A percentile compares a stretch with the other conserved stretches of the same genome.
Evolutionary conservation across 2,888 invertebrate species (phyloP).

Genomic region (Scrobipalpa atriplicella): DNA sequence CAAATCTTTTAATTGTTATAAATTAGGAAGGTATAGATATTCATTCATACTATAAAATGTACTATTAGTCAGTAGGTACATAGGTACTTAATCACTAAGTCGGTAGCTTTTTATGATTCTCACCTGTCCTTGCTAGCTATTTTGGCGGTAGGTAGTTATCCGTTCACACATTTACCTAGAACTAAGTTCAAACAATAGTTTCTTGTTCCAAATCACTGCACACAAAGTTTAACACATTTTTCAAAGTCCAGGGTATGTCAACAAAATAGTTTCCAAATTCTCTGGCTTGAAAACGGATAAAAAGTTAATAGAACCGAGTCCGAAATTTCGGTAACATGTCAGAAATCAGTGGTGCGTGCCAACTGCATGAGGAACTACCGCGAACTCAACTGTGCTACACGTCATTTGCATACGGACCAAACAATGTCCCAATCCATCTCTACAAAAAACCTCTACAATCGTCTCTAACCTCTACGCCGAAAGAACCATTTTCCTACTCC

Average conservation of each 20-base stretch:
- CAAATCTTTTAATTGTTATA: too few relatives aligned
- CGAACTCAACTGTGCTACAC: constrained; percentile 75
- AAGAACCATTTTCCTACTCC: constrained; percentile 50
- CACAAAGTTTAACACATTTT: constrained; percentile 26
- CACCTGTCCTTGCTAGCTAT: constrained; percentile 56
- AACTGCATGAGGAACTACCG: constrained; percentile 76
- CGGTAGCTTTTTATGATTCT: constrained; percentile 31
- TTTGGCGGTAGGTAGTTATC: constrained; percentile 56
- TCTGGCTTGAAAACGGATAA: background rate
- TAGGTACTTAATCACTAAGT: background rate
- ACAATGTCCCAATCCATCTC: constrained; percentile 62
- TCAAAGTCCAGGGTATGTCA: background rate
- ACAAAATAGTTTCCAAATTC: background rate
- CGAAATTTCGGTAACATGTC: constrained; percentile 58
- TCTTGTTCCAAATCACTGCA: constrained; percentile 36
- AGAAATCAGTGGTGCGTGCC: constrained; percentile 75
- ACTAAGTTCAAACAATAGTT: constrained; percentile 18
- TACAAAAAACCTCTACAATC: constrained; percentile 42
- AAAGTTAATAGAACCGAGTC: background rate
- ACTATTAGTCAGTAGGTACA: too few relatives aligned
- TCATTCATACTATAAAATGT: too few relatives aligned
- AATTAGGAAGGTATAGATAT: too few relatives aligned
- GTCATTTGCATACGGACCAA: constrained; percentile 77
- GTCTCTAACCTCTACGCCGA: constrained; percentile 43
- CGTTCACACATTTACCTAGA: constrained; percentile 44